Percentiles rank a stretch among this genome's conserved stretches.
Evolutionary conservation across 2,888 invertebrate species (phyloP).

Genomic region (Ditylenchus weischeri): DNA sequence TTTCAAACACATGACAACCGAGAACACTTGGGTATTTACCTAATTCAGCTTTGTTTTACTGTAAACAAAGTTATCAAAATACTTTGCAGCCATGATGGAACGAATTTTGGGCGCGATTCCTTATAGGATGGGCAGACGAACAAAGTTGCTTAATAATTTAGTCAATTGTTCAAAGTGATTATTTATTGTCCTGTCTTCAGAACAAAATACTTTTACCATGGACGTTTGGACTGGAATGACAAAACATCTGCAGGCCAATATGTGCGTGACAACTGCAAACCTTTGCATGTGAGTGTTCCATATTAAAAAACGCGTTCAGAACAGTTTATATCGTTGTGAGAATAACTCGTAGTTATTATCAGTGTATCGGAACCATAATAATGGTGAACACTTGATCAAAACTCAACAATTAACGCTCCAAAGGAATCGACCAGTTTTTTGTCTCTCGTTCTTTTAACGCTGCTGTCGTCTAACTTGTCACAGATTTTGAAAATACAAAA

Average conservation of each 20-base stretch:
- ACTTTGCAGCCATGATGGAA: constrained; percentile 87
- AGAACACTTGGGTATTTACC: constrained; percentile 73
- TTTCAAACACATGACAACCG: constrained; percentile 99
- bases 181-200: constrained; percentile 62
- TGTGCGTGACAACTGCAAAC: constrained; percentile 95
- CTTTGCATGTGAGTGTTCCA: constrained; percentile 71
- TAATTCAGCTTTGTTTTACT: too few relatives aligned
- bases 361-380: too few relatives aligned
- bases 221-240: constrained; percentile 95
- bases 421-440: too few relatives aligned
- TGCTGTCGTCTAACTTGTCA: too few relatives aligned
- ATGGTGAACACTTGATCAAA: too few relatives aligned
- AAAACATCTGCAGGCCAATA: constrained; percentile 93
- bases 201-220: constrained; percentile 96
- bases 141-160: constrained; percentile 65
- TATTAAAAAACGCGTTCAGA: too few relatives aligned
- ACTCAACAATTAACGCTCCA: too few relatives aligned
- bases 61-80: too few relatives aligned
- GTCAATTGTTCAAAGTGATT: constrained; percentile 11
- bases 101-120: constrained; percentile 93
- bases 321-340: too few relatives aligned
- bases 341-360: too few relatives aligned
- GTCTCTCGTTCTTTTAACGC: too few relatives aligned
- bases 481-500: too few relatives aligned
- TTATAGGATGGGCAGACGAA: constrained; percentile 69